phyloP scores from a whole-genome alignment of 2,888 invertebrate species.

The Calameuta pallipes region DNA sequence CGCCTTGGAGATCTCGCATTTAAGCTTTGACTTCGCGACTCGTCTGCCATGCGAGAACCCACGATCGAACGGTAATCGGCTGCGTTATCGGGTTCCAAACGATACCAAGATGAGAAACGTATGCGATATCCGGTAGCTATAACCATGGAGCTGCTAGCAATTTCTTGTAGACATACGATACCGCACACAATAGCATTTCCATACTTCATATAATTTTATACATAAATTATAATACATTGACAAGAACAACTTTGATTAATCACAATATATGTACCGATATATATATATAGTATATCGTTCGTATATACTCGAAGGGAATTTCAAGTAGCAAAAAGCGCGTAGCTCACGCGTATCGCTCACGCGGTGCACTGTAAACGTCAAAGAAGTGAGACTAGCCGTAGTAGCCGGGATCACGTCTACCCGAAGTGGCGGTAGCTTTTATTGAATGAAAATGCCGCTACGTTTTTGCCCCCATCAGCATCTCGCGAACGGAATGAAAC shows the following conservation, averaged over 20 bases:
- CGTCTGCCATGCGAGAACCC: neutral
- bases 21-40: neutral
- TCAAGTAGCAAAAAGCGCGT: no score
- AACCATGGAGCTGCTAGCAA: neutral
- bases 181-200: neutral
- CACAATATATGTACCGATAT: no score
- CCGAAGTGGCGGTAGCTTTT: slow-evolving; percentile 35
- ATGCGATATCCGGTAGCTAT: no score
- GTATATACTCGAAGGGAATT: no score
- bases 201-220: no score
- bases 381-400: neutral
- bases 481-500: slow-evolving; percentile 51
- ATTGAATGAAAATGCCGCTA: slow-evolving; percentile 60
- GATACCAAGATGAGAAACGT: neutral
- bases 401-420: neutral
- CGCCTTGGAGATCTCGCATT: neutral
- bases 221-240: no score
- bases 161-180: neutral
- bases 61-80: neutral
- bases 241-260: no score
- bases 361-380: no score
- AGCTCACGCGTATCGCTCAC: no score
- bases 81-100: slow-evolving; percentile 1
- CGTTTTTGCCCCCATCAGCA: slow-evolving; percentile 53
- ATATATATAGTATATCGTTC: no score